These are phyloP conservation scores for Crepidodera aurea DNA, from an alignment of 2,888 invertebrate species.

Conservation along the genomic window DNA sequence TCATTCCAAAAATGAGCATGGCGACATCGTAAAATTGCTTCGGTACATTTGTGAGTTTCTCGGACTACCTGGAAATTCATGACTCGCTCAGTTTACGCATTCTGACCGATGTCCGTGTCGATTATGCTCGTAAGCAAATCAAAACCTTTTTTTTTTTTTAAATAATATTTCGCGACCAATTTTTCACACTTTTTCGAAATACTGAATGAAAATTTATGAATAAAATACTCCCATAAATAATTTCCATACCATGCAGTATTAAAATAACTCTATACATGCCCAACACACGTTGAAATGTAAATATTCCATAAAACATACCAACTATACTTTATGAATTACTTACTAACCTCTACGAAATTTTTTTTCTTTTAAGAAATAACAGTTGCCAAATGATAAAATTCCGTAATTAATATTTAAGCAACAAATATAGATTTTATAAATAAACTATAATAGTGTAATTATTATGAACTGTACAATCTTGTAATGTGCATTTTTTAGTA, in stretches of 20 bases:
- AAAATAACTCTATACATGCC: slow-evolving; percentile 1
- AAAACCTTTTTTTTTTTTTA: no score
- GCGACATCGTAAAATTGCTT: no score
- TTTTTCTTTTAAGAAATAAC: neutral
- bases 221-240: neutral
- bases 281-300: neutral
- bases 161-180: no score
- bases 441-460: slow-evolving; percentile 21
- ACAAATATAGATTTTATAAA: slow-evolving; percentile 13
- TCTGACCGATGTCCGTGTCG: no score
- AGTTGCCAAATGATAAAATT: slow-evolving; percentile 22
- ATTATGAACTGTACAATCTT: slow-evolving; percentile 24
- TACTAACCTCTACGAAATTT: neutral
- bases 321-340: neutral
- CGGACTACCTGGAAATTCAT: no score
- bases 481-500: slow-evolving; percentile 10
- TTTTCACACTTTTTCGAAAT: no score
- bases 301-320: neutral
- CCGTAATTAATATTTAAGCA: slow-evolving; percentile 21
- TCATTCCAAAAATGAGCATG: no score
- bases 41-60: no score
- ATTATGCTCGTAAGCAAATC: no score
- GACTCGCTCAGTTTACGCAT: no score
- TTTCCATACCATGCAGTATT: slow-evolving; percentile 13
- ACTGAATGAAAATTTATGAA: neutral